phyloP scores from a whole-genome alignment of 2,888 invertebrate genomes.

The Ornithoptera alexandrae region DNA sequence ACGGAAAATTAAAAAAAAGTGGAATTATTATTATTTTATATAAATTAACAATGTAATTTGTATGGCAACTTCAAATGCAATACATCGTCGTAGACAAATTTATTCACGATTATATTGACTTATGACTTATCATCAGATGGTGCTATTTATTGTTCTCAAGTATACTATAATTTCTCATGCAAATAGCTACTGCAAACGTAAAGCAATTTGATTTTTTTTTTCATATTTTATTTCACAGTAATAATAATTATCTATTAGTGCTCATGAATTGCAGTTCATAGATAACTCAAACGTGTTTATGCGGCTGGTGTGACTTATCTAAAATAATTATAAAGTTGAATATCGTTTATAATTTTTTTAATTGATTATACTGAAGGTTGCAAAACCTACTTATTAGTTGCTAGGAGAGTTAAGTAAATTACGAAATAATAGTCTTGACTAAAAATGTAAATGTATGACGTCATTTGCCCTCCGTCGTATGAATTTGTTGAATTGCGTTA shows the following conservation, averaged over 20 bases:
- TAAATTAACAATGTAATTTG: neutral
- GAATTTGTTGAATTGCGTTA: slow-evolving; percentile 70
- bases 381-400: neutral
- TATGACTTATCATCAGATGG: slow-evolving; percentile 3
- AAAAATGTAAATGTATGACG: slow-evolving; percentile 42
- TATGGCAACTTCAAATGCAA: neutral
- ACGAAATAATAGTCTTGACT: slow-evolving; percentile 12
- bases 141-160: neutral
- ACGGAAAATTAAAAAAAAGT: neutral
- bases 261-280: neutral
- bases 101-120: slow-evolving; percentile 6
- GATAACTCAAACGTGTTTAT: neutral
- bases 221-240: neutral
- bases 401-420: neutral
- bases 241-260: neutral
- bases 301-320: neutral
- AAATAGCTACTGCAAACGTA: slow-evolving; percentile 1
- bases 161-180: slow-evolving; percentile 13
- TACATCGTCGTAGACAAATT: neutral
- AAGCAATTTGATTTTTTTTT: neutral
- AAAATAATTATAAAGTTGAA: neutral
- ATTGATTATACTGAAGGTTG: too few relatives aligned
- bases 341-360: neutral
- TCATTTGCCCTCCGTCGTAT: slow-evolving; percentile 61
- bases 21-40: neutral